Percentiles rank a stretch among this genome's conserved stretches.
phyloP scores from a whole-genome alignment of 2,113 vertebrate species.

The Martes martes region DNA sequence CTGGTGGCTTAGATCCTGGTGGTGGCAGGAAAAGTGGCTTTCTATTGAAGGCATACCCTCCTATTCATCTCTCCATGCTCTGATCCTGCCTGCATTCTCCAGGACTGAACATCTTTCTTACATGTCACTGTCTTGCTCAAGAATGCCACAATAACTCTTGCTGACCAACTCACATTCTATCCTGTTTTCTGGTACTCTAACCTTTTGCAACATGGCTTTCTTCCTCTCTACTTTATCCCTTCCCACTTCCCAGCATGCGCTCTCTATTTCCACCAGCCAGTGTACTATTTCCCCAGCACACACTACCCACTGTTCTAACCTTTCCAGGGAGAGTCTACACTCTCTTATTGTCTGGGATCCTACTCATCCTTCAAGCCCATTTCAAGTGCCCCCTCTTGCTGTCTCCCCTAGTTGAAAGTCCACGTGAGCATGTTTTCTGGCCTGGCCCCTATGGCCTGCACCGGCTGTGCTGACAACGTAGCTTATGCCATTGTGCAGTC shows the following conservation, averaged over 20 bases:
- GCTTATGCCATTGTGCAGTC: background rate
- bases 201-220: background rate
- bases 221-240: accelerated
- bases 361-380: background rate
- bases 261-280: background rate
- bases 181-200: background rate
- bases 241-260: background rate
- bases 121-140: background rate
- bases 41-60: background rate
- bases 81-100: background rate
- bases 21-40: background rate
- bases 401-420: background rate
- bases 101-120: background rate
- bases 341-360: background rate
- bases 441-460: accelerated
- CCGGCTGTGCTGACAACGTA: background rate
- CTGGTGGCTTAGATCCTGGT: background rate
- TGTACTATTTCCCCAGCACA: background rate
- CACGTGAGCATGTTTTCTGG: accelerated
- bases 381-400: background rate
- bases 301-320: background rate
- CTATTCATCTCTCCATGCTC: background rate
- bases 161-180: background rate
- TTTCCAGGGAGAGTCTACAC: background rate
- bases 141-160: background rate